Conservation (phyloP, 2,888 invertebrate genomes). For the Conomelus anceps region DNA sequence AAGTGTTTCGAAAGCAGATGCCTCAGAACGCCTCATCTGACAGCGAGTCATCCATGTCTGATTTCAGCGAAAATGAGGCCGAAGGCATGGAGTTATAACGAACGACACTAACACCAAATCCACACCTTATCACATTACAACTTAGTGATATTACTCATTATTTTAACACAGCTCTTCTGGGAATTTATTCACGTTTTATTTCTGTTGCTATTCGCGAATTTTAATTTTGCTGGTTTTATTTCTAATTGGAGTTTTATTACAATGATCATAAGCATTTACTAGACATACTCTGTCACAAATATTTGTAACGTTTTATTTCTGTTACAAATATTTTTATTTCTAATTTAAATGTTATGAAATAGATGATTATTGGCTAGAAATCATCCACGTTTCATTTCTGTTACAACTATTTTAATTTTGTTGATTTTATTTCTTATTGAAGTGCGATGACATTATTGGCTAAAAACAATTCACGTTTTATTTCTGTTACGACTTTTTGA, state of each 20-base stretch:
- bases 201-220: neutral
- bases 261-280: no score
- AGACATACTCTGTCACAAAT: no score
- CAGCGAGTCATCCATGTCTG: conserved; percentile 96
- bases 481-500: neutral
- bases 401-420: no score
- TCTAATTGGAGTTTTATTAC: no score
- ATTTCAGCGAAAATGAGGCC: conserved; percentile 97
- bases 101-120: no score
- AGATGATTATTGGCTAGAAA: no score
- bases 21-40: conserved; percentile 65
- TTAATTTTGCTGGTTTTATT: neutral
- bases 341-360: no score
- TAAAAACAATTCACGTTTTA: neutral
- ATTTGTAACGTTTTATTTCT: no score
- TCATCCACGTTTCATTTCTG: neutral
- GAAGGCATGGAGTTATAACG: conserved; percentile 99
- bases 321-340: no score
- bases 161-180: neutral
- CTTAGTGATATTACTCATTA: neutral
- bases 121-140: no score
- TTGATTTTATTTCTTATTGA: no score
- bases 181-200: neutral
- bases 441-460: neutral
- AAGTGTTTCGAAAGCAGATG: conserved; percentile 87